Conservation (phyloP, 2,888 invertebrate genomes). For the Meganola albula region DNA sequence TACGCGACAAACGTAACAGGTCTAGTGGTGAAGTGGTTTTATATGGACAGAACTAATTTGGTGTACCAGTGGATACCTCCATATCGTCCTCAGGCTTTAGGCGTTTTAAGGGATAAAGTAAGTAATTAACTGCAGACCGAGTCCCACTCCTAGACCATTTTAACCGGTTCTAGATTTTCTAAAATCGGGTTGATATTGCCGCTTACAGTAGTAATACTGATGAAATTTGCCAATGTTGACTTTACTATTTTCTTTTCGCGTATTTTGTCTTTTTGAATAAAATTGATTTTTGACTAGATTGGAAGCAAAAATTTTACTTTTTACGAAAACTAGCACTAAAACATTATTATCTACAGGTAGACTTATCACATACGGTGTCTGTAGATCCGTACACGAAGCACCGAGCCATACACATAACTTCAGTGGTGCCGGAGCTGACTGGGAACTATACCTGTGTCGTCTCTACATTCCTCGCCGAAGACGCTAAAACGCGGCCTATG, state of each 20-base stretch:
- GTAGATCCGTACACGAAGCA: constrained; percentile 82
- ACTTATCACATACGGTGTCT: constrained; percentile 81
- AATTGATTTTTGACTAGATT: no score
- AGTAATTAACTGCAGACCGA: no score
- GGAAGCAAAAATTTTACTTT: no score
- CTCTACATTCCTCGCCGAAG: constrained; percentile 82
- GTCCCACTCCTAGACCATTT: no score
- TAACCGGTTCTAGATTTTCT: no score
- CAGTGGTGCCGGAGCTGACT: constrained; percentile 82
- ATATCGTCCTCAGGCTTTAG: constrained; percentile 81
- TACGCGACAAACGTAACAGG: constrained; percentile 80
- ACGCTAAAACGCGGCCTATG: constrained; percentile 80
- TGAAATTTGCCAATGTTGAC: no score
- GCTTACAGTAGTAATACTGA: no score
- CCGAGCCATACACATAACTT: constrained; percentile 82
- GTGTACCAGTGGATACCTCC: constrained; percentile 91
- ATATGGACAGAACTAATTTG: constrained; percentile 79
- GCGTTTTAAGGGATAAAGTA: constrained; percentile 65
- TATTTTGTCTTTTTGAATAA: no score
- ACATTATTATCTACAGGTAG: no score
- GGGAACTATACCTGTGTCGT: constrained; percentile 86
- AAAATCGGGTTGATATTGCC: no score
- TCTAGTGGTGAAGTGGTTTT: constrained; percentile 87
- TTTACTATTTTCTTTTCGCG: no score
- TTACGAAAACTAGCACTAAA: no score